Evolutionary conservation across 2,113 vertebrate species (phyloP), one percentile per base, ranked within the genome.

Genomic region (Chlamydotis undulata): DNA sequence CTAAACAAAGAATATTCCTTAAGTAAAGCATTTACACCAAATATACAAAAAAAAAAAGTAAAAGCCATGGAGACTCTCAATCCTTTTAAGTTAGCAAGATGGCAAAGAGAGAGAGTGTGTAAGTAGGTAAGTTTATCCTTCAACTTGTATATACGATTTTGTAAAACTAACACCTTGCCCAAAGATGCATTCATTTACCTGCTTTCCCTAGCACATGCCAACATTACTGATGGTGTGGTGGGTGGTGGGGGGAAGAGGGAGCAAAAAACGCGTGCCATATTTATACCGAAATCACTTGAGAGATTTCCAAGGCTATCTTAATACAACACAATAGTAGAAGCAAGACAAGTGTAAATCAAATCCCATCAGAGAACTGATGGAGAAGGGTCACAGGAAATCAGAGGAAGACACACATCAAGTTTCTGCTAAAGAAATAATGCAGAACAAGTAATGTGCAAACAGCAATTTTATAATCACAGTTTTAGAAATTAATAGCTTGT

Each of bases 231-330:
- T 21, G 26, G 53, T 13, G 52, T 1, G 41, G 9, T 7, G 31
- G 25, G 52, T 1, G 41, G 11, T 6, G 31, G 19, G 18, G 4
- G 4, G 2, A 17, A 2, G 1, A 16, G 52, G 47, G 19, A 49
- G 9, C 13, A 21, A 19, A 55, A 82, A 91, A 81, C 47, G 4
- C 0, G 2, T 26, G 8, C 26, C 26, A 25, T 8, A 33, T 26
- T 71, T 68, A 69, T 35, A 69, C 22, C 33, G 25, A 87, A 92
- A 87, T 50, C 25, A 28, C 29, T 8, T 7, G 7, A 67, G 24
- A 9, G 12, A 77, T 77, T 81, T 83, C 49, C 64, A 69, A 53
- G 31, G 31, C 29, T 70, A 56, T 41, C 33, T 45, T 67, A 71
- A 65, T 60, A 56, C 0, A 5, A 23, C 14, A n/a, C 12, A 35